Evolutionary conservation across 1,140 invertebrate genomes (phyloP).

Genomic region (Drosophila auraria): DNA sequence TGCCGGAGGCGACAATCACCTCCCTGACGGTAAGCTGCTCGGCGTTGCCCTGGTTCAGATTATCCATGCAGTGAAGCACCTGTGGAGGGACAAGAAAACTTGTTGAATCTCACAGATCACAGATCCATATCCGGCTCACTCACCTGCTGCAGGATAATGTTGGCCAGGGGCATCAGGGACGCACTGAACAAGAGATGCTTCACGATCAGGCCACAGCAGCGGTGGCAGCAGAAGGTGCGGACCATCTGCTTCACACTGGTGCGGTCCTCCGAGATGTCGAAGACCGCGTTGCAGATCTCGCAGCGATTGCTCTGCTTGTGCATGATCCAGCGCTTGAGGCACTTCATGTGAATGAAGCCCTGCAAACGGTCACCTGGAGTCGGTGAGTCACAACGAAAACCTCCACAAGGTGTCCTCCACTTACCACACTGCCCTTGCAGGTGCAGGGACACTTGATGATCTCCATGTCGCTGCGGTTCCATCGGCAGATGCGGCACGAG

Average conservation of each 20-base stretch:
- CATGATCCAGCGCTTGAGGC: constrained; percentile 78
- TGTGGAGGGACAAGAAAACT: constrained; percentile 37
- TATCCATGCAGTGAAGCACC: constrained; percentile 81
- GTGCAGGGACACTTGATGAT: constrained; percentile 74
- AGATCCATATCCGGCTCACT: constrained; percentile 36
- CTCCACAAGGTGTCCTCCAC: background rate
- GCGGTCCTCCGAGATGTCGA: constrained; percentile 64
- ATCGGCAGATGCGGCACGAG: constrained; percentile 80
- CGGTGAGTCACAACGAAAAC: background rate
- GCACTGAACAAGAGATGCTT: constrained; percentile 72
- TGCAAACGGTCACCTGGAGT: constrained; percentile 13
- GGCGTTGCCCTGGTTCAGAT: constrained; percentile 69
- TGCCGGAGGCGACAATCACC: constrained; percentile 74
- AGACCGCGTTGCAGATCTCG: constrained; percentile 67
- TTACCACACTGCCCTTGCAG: constrained; percentile 81
- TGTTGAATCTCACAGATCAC: no score
- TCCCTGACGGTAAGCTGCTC: constrained; percentile 72
- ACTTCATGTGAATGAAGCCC: constrained; percentile 77
- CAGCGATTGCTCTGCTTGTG: constrained; percentile 75
- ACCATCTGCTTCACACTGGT: constrained; percentile 70
- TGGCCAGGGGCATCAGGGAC: constrained; percentile 71
- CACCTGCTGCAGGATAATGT: constrained; percentile 79
- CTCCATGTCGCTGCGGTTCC: constrained; percentile 75
- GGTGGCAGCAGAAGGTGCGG: constrained; percentile 65
- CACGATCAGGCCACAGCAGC: constrained; percentile 69